phyloP scores from a whole-genome alignment of 2,113 vertebrate species.

The Paratilapia polleni region DNA sequence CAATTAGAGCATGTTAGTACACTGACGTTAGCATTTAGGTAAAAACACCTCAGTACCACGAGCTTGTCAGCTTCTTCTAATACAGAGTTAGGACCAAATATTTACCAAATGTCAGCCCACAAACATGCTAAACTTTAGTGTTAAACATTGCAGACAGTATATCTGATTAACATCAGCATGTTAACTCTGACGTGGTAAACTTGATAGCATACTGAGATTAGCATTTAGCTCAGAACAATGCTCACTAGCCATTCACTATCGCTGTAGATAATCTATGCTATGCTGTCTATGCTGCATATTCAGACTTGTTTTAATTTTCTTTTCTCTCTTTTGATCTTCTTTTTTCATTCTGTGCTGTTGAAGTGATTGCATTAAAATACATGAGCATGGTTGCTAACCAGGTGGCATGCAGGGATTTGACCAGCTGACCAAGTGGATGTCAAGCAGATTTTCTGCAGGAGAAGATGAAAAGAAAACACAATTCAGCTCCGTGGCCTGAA shows the following conservation, averaged over 20 bases:
- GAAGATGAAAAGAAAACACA: slow-evolving; percentile 19
- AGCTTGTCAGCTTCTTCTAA: neutral
- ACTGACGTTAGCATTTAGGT: neutral
- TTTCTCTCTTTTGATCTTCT: neutral
- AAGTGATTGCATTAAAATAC: neutral
- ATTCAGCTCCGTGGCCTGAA: neutral
- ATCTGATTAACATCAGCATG: neutral
- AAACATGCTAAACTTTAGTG: neutral
- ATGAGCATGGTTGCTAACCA: slow-evolving; percentile 28
- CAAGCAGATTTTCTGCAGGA: slow-evolving; percentile 56
- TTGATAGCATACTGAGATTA: neutral
- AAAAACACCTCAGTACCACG: neutral
- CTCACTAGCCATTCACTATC: too few relatives aligned
- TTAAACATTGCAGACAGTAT: neutral
- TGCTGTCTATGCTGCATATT: neutral
- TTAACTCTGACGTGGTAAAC: neutral
- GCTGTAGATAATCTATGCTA: neutral
- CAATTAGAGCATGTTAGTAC: neutral
- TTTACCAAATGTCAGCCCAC: too few relatives aligned
- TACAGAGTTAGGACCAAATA: too few relatives aligned
- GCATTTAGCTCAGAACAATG: neutral
- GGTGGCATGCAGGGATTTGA: slow-evolving; percentile 31
- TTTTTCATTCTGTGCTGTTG: neutral
- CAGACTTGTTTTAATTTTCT: neutral
- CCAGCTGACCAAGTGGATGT: slow-evolving; percentile 24